A percentile compares a stretch with the other conserved stretches of the same genome.
Conservation (phyloP, 1,140 invertebrate genomes). For the Zaprionus africanus region DNA sequence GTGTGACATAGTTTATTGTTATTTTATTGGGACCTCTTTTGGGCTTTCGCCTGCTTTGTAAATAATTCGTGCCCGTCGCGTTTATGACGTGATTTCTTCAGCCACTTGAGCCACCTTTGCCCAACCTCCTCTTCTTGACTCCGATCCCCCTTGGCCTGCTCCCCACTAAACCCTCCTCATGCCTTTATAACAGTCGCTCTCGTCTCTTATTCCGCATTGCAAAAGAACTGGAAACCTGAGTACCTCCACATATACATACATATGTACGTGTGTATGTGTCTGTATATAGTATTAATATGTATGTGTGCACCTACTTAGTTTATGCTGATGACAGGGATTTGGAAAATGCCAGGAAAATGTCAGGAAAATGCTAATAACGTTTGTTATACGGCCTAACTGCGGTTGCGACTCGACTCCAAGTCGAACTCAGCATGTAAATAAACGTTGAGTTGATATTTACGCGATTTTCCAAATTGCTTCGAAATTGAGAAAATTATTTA, state of each 20-base stretch:
- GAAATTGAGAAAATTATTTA: slow-evolving; percentile 14
- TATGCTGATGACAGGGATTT: slow-evolving; percentile 11
- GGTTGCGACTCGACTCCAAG: not conserved
- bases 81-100: slow-evolving; percentile 82
- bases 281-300: slow-evolving; percentile 13
- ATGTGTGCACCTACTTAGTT: slow-evolving; percentile 1
- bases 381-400: slow-evolving; percentile 6
- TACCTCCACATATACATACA: not conserved
- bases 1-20: slow-evolving; percentile 79
- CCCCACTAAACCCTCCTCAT: not conserved
- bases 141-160: not conserved
- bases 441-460: not conserved
- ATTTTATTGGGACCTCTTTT: slow-evolving; percentile 79
- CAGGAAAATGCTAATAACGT: slow-evolving; percentile 16
- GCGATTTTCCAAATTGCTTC: slow-evolving; percentile 7
- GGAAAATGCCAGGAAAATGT: not conserved
- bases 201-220: slow-evolving; percentile 55
- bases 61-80: slow-evolving; percentile 79
- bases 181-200: slow-evolving; percentile 4
- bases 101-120: slow-evolving; percentile 39
- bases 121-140: not conserved
- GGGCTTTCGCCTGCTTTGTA: slow-evolving; percentile 78
- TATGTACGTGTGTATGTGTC: not conserved
- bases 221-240: slow-evolving; percentile 48
- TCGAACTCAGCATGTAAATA: slow-evolving; percentile 8